phyloP scores from a whole-genome alignment of 2,797 vertebrate species.

The Lycodopsis pacificus region DNA sequence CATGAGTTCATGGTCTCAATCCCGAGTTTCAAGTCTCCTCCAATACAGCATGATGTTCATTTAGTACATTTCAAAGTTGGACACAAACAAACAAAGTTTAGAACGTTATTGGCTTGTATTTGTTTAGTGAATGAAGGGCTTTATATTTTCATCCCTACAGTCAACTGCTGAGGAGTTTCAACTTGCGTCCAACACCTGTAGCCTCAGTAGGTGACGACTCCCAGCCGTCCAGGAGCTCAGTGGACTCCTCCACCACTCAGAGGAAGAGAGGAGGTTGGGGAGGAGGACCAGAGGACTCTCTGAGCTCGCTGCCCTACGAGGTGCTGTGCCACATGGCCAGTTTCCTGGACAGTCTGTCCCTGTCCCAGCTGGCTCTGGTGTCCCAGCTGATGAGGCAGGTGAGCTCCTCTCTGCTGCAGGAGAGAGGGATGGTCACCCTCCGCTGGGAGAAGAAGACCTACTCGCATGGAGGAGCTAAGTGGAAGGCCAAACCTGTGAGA shows the following conservation, averaged over 20 bases:
- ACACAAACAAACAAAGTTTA: background rate
- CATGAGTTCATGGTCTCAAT: background rate
- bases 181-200: slow-evolving; percentile 56
- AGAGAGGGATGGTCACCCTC: slow-evolving; percentile 94
- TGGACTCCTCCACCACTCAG: slow-evolving; percentile 9
- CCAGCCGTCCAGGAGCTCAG: background rate
- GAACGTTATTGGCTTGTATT: background rate
- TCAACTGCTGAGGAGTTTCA: slow-evolving; percentile 70
- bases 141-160: slow-evolving; percentile 39
- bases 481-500: slow-evolving; percentile 86
- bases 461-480: slow-evolving; percentile 79
- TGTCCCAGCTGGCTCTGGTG: slow-evolving; percentile 94
- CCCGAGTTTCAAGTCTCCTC: background rate
- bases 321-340: slow-evolving; percentile 90
- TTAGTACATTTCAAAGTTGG: background rate
- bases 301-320: slow-evolving; percentile 91
- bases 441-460: slow-evolving; percentile 90
- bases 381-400: slow-evolving; percentile 93
- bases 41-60: background rate
- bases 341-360: slow-evolving; percentile 94
- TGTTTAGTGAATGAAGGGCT: background rate
- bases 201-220: background rate
- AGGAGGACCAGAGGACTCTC: slow-evolving; percentile 73
- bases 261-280: slow-evolving; percentile 5
- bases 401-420: slow-evolving; percentile 91